Evolutionary conservation across 1,140 invertebrate genomes (phyloP).

Genomic region (Marisa cornuarietis): DNA sequence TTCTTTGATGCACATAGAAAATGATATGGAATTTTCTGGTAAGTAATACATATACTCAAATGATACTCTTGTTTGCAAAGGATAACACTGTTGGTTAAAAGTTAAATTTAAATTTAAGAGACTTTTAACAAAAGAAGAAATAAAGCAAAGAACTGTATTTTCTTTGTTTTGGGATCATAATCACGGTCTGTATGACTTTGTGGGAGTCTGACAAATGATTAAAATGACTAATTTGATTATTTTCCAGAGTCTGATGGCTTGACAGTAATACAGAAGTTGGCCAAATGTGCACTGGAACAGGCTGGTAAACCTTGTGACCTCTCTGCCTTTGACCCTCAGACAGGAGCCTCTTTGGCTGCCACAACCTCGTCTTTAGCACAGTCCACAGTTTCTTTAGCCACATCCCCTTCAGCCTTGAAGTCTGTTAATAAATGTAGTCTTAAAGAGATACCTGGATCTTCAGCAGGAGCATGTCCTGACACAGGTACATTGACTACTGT

Average conservation of each 20-base stretch:
- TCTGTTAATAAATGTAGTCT: neutral
- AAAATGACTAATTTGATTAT: neutral
- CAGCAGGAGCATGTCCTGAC: too few species aligned
- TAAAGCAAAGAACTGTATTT: neutral
- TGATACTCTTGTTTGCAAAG: too few species aligned
- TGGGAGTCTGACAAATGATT: neutral
- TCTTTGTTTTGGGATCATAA: neutral
- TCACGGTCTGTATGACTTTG: neutral
- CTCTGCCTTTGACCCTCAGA: constrained; percentile 52
- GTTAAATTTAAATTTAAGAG: too few species aligned
- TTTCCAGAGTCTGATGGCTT: constrained; percentile 11
- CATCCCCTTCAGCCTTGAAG: neutral
- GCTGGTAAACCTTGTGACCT: constrained; percentile 45
- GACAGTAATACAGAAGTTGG: constrained; percentile 56
- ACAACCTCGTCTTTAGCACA: neutral
- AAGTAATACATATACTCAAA: too few species aligned
- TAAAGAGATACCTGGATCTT: too few species aligned
- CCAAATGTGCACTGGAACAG: constrained; percentile 46
- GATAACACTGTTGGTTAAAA: too few species aligned
- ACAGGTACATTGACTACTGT: too few species aligned
- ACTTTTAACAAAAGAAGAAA: too few species aligned
- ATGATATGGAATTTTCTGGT: too few species aligned
- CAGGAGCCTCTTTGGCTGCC: constrained; percentile 46
- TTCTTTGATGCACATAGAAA: too few species aligned
- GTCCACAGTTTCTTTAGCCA: neutral